phyloP scores from a whole-genome alignment of 2,797 vertebrate species.

The Sciurus carolinensis region DNA sequence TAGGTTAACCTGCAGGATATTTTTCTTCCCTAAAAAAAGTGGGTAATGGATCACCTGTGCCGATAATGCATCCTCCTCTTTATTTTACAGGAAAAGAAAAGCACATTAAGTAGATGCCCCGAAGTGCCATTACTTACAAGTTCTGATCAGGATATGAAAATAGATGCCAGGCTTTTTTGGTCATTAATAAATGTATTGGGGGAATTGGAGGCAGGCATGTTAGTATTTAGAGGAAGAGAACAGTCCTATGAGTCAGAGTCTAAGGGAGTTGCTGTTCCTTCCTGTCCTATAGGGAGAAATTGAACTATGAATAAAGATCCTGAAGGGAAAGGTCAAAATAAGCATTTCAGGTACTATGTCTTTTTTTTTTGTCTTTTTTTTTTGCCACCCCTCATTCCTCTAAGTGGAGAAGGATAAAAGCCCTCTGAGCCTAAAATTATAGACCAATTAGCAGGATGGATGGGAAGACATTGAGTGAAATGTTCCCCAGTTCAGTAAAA shows the following conservation, averaged over 20 bases:
- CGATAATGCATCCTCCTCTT: background rate
- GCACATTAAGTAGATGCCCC: slow-evolving; percentile 36
- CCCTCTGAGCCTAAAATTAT: slow-evolving; percentile 61
- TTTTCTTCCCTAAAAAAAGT: background rate
- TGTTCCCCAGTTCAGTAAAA: slow-evolving; percentile 70
- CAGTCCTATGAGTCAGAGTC: background rate
- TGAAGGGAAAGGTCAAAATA: slow-evolving; percentile 71
- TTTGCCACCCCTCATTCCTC: background rate
- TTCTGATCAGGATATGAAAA: slow-evolving; percentile 47
- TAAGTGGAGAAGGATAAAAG: background rate
- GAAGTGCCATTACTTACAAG: slow-evolving; percentile 14
- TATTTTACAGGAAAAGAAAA: slow-evolving; percentile 53
- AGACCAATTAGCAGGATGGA: slow-evolving; percentile 78
- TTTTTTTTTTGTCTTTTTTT: background rate
- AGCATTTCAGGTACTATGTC: slow-evolving; percentile 31
- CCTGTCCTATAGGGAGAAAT: background rate
- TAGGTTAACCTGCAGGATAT: background rate
- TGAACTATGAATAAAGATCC: slow-evolving; percentile 47
- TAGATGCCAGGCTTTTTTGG: background rate
- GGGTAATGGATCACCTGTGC: slow-evolving; percentile 38
- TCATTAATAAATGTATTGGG: slow-evolving; percentile 14
- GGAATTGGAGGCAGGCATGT: background rate
- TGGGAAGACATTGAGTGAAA: slow-evolving; percentile 71
- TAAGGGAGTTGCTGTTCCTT: background rate
- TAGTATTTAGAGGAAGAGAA: background rate